These are phyloP conservation scores for Stenoptilia bipunctidactyla DNA, from an alignment of 2,888 invertebrate species.

Conservation along the genomic window DNA sequence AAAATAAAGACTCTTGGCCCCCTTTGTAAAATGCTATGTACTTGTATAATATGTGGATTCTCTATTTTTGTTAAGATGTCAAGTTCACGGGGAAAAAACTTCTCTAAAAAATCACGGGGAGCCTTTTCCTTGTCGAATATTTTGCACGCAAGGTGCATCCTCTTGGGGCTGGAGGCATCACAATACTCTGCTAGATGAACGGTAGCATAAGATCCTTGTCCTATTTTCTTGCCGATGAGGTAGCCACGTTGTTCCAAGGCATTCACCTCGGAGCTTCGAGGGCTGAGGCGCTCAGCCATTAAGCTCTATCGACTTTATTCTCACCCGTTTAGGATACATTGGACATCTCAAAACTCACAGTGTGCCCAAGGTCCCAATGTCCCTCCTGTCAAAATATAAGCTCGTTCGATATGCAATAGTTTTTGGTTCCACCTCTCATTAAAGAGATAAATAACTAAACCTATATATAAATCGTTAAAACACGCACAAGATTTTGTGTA, in stretches of 20 bases:
- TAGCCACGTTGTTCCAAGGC: constrained; percentile 89
- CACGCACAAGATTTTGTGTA: constrained; percentile 63
- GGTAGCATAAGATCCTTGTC: constrained; percentile 92
- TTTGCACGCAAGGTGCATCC: constrained; percentile 87
- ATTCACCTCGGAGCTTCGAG: constrained; percentile 86
- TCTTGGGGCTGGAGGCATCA: constrained; percentile 78
- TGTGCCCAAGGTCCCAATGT: constrained; percentile 50
- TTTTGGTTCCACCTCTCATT: constrained; percentile 53
- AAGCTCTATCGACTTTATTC: constrained; percentile 67
- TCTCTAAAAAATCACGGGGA: constrained; percentile 89
- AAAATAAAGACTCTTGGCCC: constrained; percentile 89
- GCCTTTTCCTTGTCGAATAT: constrained; percentile 93
- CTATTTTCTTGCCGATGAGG: constrained; percentile 87
- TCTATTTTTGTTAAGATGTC: constrained; percentile 90
- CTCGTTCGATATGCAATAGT: constrained; percentile 34
- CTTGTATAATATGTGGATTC: constrained; percentile 91
- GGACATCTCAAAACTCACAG: constrained; percentile 63
- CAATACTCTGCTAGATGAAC: constrained; percentile 89
- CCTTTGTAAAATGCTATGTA: constrained; percentile 87
- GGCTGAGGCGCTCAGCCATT: constrained; percentile 81
- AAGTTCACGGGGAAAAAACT: constrained; percentile 94
- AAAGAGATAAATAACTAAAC: constrained; percentile 43
- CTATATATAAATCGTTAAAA: constrained; percentile 36
- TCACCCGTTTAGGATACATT: constrained; percentile 70
- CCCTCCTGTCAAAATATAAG: constrained; percentile 53